These are phyloP conservation scores for Chironomus tepperi DNA, from an alignment of 1,140 invertebrate species.

Conservation along the genomic window DNA sequence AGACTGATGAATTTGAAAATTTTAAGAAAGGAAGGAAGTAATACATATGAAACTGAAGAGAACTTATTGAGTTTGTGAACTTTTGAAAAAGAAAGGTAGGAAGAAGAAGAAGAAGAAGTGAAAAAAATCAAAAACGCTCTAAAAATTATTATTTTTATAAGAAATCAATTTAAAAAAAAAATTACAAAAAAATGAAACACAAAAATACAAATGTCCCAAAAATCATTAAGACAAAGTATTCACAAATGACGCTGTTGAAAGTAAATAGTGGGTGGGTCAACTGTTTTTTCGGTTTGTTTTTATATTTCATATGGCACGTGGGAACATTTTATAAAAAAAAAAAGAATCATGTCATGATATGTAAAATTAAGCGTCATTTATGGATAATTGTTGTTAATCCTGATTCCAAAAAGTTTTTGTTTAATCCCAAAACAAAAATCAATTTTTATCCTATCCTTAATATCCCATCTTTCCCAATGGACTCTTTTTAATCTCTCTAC, in stretches of 20 bases:
- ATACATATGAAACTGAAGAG: constrained; percentile 28
- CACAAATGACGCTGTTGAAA: background rate
- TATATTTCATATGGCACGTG: background rate
- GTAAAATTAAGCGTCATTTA: background rate
- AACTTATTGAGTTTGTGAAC: constrained; percentile 24
- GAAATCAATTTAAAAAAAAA: constrained; percentile 23
- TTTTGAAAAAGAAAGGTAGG: background rate
- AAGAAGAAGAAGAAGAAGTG: background rate
- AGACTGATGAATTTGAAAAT: constrained; percentile 27
- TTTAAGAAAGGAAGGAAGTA: no score
- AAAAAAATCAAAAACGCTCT: background rate
- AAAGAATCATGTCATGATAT: constrained; percentile 16
- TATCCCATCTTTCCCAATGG: background rate
- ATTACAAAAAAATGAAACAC: constrained; percentile 23
- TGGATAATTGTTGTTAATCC: background rate
- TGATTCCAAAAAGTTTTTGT: background rate
- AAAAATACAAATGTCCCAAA: constrained; percentile 25
- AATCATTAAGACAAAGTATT: constrained; percentile 19
- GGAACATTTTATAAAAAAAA: constrained; percentile 28
- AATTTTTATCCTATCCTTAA: background rate
- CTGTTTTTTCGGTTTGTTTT: no score
- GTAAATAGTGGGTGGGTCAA: no score
- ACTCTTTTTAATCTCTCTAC: background rate
- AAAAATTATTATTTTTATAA: constrained; percentile 26
- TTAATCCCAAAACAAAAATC: background rate